phyloP scores from a whole-genome alignment of 2,888 invertebrate species.

The Nomada fabriciana region DNA sequence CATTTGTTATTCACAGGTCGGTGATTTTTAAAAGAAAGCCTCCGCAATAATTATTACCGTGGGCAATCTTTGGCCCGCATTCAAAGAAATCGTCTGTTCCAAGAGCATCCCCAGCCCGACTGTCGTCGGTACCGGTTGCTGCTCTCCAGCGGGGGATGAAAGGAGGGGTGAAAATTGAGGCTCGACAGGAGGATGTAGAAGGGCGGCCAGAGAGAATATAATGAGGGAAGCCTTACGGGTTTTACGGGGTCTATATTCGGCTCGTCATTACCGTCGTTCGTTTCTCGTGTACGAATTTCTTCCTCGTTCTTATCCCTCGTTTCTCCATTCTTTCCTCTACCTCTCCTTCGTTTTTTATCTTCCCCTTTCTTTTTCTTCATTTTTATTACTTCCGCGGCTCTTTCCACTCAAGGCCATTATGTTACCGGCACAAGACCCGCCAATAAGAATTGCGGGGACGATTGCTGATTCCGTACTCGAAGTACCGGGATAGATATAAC shows the following conservation, averaged over 20 bases:
- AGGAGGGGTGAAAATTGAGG: slow-evolving; percentile 50
- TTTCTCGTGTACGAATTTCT: slow-evolving; percentile 58
- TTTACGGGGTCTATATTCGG: slow-evolving; percentile 67
- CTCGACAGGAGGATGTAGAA: slow-evolving; percentile 18
- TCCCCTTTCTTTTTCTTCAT: slow-evolving; percentile 19
- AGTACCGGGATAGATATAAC: slow-evolving; percentile 25
- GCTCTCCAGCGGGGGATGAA: slow-evolving; percentile 32
- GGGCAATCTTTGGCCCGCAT: slow-evolving; percentile 76
- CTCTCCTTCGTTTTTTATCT: slow-evolving; percentile 18
- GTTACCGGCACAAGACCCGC: slow-evolving; percentile 62
- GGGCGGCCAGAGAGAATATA: slow-evolving; percentile 67
- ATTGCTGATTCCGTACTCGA: slow-evolving; percentile 50
- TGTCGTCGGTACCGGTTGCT: slow-evolving; percentile 39
- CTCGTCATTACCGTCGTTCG: slow-evolving; percentile 74
- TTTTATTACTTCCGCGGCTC: slow-evolving; percentile 52
- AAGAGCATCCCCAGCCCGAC: slow-evolving; percentile 54
- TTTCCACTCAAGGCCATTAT: slow-evolving; percentile 67
- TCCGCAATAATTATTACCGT: slow-evolving; percentile 78
- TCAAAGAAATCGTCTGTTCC: slow-evolving; percentile 73
- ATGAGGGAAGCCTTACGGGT: slow-evolving; percentile 73
- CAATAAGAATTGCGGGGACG: slow-evolving; percentile 56
- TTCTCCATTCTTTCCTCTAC: slow-evolving; percentile 20
- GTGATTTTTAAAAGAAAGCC: slow-evolving; percentile 74
- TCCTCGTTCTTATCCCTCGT: slow-evolving; percentile 26
- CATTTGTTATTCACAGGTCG: slow-evolving; percentile 77